Percentiles rank a stretch among this genome's conserved stretches.
Evolutionary conservation across 2,113 vertebrate genomes (phyloP).

Genomic region (Corythornis vintsioides): DNA sequence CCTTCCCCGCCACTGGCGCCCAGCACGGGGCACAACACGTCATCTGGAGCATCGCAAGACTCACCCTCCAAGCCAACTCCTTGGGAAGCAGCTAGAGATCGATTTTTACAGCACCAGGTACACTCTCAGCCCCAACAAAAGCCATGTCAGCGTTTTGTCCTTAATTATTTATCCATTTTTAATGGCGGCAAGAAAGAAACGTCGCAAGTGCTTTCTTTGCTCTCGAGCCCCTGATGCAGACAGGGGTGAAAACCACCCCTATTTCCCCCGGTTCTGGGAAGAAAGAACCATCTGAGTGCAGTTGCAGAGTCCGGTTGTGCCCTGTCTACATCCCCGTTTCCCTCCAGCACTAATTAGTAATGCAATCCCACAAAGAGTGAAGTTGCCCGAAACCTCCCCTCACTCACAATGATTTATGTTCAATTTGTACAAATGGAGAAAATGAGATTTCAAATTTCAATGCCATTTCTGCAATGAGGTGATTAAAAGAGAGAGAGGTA

Average conservation of each 20-base stretch:
- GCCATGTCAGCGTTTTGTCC: background rate
- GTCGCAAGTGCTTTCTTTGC: background rate
- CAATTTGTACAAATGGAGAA: constrained; percentile 91
- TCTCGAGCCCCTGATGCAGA: background rate
- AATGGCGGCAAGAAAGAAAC: background rate
- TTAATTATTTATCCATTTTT: background rate
- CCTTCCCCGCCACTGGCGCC: background rate
- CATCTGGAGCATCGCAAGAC: rapidly evolving
- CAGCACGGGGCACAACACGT: rapidly evolving
- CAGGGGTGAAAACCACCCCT: background rate
- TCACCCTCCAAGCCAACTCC: background rate
- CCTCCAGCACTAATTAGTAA: constrained; percentile 87
- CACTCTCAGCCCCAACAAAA: background rate
- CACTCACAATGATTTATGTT: constrained; percentile 95
- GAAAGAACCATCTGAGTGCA: constrained; percentile 16
- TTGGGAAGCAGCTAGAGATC: background rate
- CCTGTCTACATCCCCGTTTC: constrained; percentile 12
- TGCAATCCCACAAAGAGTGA: constrained; percentile 91
- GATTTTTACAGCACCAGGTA: background rate
- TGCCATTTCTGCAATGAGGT: constrained; percentile 95
- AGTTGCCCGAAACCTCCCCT: constrained; percentile 81
- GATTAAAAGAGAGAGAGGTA: constrained; percentile 97
- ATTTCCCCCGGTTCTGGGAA: background rate
- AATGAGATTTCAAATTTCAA: constrained; percentile 92
- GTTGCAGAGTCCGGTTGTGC: constrained; percentile 52